These are phyloP conservation scores for Malacoctenus gilli DNA, from an alignment of 2,797 vertebrate genomes.

Conservation along the genomic window DNA sequence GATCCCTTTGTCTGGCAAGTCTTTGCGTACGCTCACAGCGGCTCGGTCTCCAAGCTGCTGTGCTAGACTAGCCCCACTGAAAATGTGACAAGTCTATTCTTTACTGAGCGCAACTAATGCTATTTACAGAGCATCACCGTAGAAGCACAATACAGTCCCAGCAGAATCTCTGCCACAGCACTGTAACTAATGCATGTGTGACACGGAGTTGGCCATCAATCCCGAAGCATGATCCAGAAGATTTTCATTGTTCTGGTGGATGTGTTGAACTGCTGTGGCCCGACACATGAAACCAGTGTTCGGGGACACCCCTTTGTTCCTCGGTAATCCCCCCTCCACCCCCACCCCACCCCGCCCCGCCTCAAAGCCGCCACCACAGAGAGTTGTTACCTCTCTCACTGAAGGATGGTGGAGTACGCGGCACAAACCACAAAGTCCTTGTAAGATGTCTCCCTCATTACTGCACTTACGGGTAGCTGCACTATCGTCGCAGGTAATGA, in stretches of 20 bases:
- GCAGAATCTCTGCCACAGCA: conserved; percentile 55
- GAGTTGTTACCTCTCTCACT: no score
- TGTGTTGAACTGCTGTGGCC: conserved; percentile 47
- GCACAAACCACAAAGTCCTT: conserved; percentile 43
- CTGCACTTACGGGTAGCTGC: conserved; percentile 27
- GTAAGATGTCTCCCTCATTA: conserved; percentile 29
- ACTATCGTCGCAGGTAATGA: conserved; percentile 41
- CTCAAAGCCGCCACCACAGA: no score
- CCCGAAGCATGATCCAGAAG: conserved; percentile 65
- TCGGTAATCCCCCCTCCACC: conserved; percentile 21
- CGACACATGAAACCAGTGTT: conserved; percentile 24
- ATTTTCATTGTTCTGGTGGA: conserved; percentile 66
- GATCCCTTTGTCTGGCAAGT: conserved; percentile 76
- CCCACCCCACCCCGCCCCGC: no score
- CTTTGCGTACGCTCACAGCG: conserved; percentile 59
- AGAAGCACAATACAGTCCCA: conserved; percentile 68
- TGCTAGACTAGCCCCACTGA: conserved; percentile 70
- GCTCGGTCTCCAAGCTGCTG: conserved; percentile 75
- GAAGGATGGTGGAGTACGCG: conserved; percentile 17
- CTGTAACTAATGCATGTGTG: conserved; percentile 73
- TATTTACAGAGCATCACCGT: conserved; percentile 75
- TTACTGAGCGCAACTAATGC: conserved; percentile 77
- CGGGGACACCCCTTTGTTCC: conserved; percentile 17
- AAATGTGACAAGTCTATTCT: conserved; percentile 80
- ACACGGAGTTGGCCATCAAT: conserved; percentile 68